Evolutionary conservation across 1,140 invertebrate species (phyloP).

Genomic region (Drosophila obscura): DNA sequence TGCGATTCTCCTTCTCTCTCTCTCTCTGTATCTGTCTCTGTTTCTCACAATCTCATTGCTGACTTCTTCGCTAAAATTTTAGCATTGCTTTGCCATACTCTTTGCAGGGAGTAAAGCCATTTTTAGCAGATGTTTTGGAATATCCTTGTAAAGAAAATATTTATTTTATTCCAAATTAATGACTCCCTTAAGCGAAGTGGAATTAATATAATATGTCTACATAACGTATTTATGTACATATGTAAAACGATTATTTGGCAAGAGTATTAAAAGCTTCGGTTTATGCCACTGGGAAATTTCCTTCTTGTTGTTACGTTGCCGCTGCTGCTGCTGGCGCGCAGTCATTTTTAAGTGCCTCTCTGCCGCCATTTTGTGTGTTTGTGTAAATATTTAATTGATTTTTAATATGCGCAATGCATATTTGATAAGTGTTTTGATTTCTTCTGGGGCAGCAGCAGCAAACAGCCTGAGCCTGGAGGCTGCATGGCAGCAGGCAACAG

Average conservation of each 20-base stretch:
- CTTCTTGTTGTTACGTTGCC: constrained; percentile 27
- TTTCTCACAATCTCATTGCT: constrained; percentile 1
- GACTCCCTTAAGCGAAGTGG: too few relatives aligned
- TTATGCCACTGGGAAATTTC: neutral
- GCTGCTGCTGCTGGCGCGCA: constrained; percentile 25
- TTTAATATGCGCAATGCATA: constrained; percentile 76
- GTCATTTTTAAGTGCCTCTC: constrained; percentile 47
- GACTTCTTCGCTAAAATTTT: constrained; percentile 49
- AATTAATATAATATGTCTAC: too few relatives aligned
- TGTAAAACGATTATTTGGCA: too few relatives aligned
- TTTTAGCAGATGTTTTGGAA: too few relatives aligned
- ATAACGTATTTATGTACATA: too few relatives aligned
- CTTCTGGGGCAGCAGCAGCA: constrained; percentile 28
- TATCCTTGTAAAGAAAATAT: too few relatives aligned
- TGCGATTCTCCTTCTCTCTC: constrained; percentile 4
- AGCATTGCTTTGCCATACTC: constrained; percentile 34
- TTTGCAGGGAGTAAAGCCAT: constrained; percentile 13
- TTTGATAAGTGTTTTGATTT: constrained; percentile 77
- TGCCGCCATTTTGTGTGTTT: constrained; percentile 61
- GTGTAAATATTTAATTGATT: constrained; percentile 80
- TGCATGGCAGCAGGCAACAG: too few relatives aligned
- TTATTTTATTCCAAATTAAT: too few relatives aligned
- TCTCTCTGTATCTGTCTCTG: neutral
- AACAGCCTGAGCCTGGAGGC: neutral
- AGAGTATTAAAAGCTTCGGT: too few relatives aligned